A percentile compares a stretch with the other conserved stretches of the same genome.
These are phyloP conservation scores for Anableps anableps DNA, from an alignment of 2,797 vertebrate genomes.

Conservation along the genomic window DNA sequence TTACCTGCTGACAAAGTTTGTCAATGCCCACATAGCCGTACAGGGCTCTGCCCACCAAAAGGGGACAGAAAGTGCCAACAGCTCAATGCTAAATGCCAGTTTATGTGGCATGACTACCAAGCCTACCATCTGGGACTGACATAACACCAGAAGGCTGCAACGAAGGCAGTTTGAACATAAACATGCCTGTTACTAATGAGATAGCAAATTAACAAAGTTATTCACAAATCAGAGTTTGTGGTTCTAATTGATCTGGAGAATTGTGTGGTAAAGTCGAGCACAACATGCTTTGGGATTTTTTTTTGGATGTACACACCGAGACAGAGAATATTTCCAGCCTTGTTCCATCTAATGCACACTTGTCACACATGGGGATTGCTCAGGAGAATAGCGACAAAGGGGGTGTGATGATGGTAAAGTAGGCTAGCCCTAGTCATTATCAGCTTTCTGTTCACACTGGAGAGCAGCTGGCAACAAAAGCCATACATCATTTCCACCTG, in stretches of 20 bases:
- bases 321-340: slow-evolving; percentile 10
- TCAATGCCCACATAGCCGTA: slow-evolving; percentile 29
- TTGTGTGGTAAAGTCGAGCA: slow-evolving; percentile 3
- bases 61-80: slow-evolving; percentile 59
- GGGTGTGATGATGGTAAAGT: slow-evolving; percentile 52
- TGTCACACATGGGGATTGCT: slow-evolving; percentile 47
- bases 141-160: slow-evolving; percentile 67
- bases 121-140: slow-evolving; percentile 74
- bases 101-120: slow-evolving; percentile 70
- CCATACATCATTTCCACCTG: slow-evolving; percentile 73
- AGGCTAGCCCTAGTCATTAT: slow-evolving; percentile 70
- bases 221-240: slow-evolving; percentile 60
- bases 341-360: slow-evolving; percentile 31
- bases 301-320: slow-evolving; percentile 5
- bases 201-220: slow-evolving; percentile 72
- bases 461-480: slow-evolving; percentile 60
- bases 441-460: slow-evolving; percentile 65
- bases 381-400: slow-evolving; percentile 48
- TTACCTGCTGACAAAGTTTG: slow-evolving; percentile 20
- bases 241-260: slow-evolving; percentile 52
- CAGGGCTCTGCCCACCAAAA: slow-evolving; percentile 50
- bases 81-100: slow-evolving; percentile 70
- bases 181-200: slow-evolving; percentile 67
- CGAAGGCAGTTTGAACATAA: slow-evolving; percentile 57
- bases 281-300: background rate